Evolutionary conservation across 2,797 vertebrate species (phyloP), one percentile per base, ranked within the genome.

Genomic region (Microtus obscurus): DNA sequence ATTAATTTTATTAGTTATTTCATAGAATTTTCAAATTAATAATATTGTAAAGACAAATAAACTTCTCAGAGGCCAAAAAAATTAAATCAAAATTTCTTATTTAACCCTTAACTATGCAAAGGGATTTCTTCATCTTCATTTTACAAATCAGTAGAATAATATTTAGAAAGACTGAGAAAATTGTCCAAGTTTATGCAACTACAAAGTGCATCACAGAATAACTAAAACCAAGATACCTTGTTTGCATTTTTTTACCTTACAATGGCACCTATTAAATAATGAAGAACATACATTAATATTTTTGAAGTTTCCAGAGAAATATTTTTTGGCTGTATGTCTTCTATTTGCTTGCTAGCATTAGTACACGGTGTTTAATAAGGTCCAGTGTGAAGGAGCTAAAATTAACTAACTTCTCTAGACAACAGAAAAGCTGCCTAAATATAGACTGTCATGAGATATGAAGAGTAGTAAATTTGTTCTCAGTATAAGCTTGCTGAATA

Each of bases 371-470:
- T 19, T 90, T 92, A 92, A 48, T 67, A 76, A 94, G 17, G 25
- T 48, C 29, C 69, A 29, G 3, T 63, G 31, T 82, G 56, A 93
- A 90, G 45, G 51, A 87, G 40, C 40, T 85, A 69, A 94, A 27
- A 74, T 93, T 17, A 94, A 93, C 71, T 76, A 96, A 93, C 82
- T 37, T 73, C 63, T 63, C 37, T 43, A 59, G 27, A 93, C n/a
- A 92, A 87, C 88, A 90, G 90, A 80, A 93, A 83, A 31, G 4
- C 31, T 92, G 11, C 53, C 92, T 96, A 94, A 93, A 95, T 89
- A 76, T 31, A 91, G 87, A 0, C 29, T 61, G 63, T 88, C 10
- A 65, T 27, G 29, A 59, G 74, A 87, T 81, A 95, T 79, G 77
- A 87, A 53, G 45, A 87, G 45, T 21, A 94, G 40, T 65, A 85